phyloP scores from a whole-genome alignment of 2,797 vertebrate species.

The Discoglossus pictus region DNA sequence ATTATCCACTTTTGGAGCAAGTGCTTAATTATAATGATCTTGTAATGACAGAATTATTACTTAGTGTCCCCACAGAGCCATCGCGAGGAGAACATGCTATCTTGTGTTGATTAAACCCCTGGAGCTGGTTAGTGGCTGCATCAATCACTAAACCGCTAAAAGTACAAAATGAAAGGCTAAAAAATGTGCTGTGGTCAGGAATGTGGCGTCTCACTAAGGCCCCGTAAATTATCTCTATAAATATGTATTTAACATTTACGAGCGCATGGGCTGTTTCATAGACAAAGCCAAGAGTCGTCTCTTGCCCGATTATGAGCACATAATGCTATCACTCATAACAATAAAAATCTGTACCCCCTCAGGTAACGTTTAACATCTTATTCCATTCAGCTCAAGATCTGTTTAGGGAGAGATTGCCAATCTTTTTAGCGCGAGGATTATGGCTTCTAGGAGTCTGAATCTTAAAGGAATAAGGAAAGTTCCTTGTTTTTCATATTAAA shows the following conservation, averaged over 20 bases:
- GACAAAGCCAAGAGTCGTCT: not conserved
- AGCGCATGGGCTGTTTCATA: not conserved
- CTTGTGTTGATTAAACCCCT: conserved; percentile 23
- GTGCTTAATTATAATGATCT: not conserved
- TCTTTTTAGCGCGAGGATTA: conserved; percentile 13
- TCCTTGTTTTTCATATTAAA: too few relatives aligned
- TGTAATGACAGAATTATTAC: conserved; percentile 12
- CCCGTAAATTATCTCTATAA: not conserved
- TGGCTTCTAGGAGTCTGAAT: not conserved
- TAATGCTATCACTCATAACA: not conserved
- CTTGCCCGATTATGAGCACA: not conserved
- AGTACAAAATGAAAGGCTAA: not conserved
- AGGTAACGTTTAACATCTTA: conserved; percentile 8
- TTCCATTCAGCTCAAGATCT: conserved; percentile 19
- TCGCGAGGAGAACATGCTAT: not conserved
- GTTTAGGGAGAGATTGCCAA: not conserved
- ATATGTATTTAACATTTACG: not conserved
- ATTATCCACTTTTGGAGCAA: not conserved
- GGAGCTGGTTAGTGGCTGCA: not conserved
- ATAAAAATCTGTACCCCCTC: not conserved
- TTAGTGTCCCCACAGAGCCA: not conserved
- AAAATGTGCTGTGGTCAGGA: conserved; percentile 2
- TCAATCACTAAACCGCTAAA: not conserved
- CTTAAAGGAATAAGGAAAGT: too few relatives aligned
- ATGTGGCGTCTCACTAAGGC: not conserved